A percentile compares a stretch with the other conserved stretches of the same genome.
These are phyloP conservation scores for Mobula birostris DNA, from an alignment of 2,113 vertebrate species.

Conservation along the genomic window DNA sequence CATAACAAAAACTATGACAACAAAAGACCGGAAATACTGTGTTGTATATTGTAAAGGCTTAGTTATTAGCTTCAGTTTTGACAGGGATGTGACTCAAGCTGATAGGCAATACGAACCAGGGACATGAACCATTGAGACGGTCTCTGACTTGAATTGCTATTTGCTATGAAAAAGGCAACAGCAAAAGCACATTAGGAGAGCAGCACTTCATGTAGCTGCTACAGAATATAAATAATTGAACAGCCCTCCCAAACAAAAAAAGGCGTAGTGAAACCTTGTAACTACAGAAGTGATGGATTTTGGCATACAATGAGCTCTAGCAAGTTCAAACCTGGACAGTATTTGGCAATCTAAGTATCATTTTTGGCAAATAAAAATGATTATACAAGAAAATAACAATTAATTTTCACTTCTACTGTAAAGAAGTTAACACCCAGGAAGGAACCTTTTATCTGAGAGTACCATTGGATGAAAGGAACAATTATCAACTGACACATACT, in stretches of 20 bases:
- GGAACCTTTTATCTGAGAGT: neutral
- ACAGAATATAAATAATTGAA: constrained; percentile 23
- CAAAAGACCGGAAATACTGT: neutral
- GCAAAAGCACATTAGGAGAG: neutral
- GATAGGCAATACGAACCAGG: neutral
- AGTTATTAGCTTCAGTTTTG: too few relatives aligned
- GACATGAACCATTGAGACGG: neutral
- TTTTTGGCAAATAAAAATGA: neutral
- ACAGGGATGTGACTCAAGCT: neutral
- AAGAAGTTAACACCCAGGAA: neutral
- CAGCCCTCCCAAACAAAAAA: neutral
- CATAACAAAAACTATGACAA: neutral
- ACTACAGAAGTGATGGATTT: neutral
- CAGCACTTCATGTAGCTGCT: neutral
- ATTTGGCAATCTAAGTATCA: neutral
- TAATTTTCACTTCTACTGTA: neutral
- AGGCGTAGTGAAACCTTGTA: neutral
- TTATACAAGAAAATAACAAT: neutral
- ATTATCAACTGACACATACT: neutral
- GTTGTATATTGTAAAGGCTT: neutral
- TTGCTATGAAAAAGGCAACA: neutral
- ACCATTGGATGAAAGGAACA: neutral
- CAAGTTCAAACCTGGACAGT: neutral
- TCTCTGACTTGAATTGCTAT: neutral
- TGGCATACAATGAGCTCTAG: neutral